Conservation (phyloP, 2,888 invertebrate species). For the Phyllotreta striolata region DNA sequence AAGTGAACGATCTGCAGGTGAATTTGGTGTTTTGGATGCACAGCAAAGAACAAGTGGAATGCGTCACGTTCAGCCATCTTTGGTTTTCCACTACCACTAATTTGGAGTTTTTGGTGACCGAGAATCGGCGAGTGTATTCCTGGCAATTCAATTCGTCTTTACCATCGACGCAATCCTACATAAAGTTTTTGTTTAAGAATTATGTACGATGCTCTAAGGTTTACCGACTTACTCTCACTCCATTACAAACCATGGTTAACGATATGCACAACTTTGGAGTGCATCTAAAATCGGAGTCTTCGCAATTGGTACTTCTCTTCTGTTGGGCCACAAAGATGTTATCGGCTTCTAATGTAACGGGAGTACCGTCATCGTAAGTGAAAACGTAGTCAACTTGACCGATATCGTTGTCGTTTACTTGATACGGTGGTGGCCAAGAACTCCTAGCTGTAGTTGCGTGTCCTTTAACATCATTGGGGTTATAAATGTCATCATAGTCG, state of each 20-base stretch:
- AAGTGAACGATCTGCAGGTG: slow-evolving; percentile 69
- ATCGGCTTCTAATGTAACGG: slow-evolving; percentile 48
- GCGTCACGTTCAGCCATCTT: slow-evolving; percentile 65
- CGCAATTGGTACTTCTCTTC: slow-evolving; percentile 40
- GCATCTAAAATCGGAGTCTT: slow-evolving; percentile 63
- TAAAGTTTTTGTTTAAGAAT: slow-evolving; percentile 3
- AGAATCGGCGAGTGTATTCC: slow-evolving; percentile 62
- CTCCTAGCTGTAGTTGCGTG: slow-evolving; percentile 42
- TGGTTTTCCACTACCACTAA: slow-evolving; percentile 65
- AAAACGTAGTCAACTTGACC: slow-evolving; percentile 57
- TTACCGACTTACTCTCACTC: slow-evolving; percentile 59
- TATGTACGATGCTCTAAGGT: not conserved
- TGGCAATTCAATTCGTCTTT: slow-evolving; percentile 66
- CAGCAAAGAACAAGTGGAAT: slow-evolving; percentile 66
- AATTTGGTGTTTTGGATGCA: slow-evolving; percentile 66
- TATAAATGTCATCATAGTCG: slow-evolving; percentile 45
- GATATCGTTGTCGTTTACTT: slow-evolving; percentile 53
- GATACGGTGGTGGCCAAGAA: slow-evolving; percentile 52
- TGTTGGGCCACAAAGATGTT: slow-evolving; percentile 40
- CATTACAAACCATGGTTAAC: slow-evolving; percentile 66
- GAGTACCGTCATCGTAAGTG: slow-evolving; percentile 53
- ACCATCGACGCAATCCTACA: slow-evolving; percentile 67
- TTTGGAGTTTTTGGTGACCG: slow-evolving; percentile 57
- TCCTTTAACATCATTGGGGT: slow-evolving; percentile 36
- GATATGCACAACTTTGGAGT: slow-evolving; percentile 63